Conservation (phyloP, 2,888 invertebrate genomes). For the Anodontia alba region DNA sequence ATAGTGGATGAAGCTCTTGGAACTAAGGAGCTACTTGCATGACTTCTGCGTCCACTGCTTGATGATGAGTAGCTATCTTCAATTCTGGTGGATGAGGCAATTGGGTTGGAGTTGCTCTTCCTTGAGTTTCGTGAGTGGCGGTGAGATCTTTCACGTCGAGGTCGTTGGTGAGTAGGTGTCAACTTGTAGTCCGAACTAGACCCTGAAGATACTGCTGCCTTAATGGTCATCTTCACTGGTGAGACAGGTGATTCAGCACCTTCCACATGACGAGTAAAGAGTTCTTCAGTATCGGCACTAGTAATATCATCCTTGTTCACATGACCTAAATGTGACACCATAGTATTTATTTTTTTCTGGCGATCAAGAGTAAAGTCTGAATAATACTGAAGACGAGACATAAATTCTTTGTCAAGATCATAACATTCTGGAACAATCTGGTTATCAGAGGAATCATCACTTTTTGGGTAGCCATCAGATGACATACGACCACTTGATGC, state of each 20-base stretch:
- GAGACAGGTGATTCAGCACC: slow-evolving; percentile 64
- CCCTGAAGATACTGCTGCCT: slow-evolving; percentile 50
- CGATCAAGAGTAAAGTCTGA: slow-evolving; percentile 78
- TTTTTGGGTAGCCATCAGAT: slow-evolving; percentile 71
- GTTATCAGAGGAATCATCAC: slow-evolving; percentile 71
- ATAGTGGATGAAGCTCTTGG: slow-evolving; percentile 76
- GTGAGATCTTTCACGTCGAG: slow-evolving; percentile 43
- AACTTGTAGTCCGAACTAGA: slow-evolving; percentile 61
- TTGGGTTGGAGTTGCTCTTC: slow-evolving; percentile 68
- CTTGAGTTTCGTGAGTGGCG: slow-evolving; percentile 56
- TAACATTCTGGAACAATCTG: slow-evolving; percentile 72
- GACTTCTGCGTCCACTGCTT: slow-evolving; percentile 63
- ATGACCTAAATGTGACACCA: slow-evolving; percentile 52
- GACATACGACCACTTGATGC: slow-evolving; percentile 45
- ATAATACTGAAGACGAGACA: slow-evolving; percentile 77
- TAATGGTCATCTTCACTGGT: slow-evolving; percentile 48
- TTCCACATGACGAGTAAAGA: slow-evolving; percentile 69
- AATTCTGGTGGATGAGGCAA: slow-evolving; percentile 76
- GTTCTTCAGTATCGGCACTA: slow-evolving; percentile 57
- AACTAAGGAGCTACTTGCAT: slow-evolving; percentile 63
- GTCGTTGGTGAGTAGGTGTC: slow-evolving; percentile 53
- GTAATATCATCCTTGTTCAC: slow-evolving; percentile 46
- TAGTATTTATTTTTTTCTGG: slow-evolving; percentile 74
- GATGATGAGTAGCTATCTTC: slow-evolving; percentile 68
- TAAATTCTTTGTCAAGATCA: slow-evolving; percentile 72